These are phyloP conservation scores for Phengaris arion DNA, from an alignment of 2,888 invertebrate genomes.

Conservation along the genomic window DNA sequence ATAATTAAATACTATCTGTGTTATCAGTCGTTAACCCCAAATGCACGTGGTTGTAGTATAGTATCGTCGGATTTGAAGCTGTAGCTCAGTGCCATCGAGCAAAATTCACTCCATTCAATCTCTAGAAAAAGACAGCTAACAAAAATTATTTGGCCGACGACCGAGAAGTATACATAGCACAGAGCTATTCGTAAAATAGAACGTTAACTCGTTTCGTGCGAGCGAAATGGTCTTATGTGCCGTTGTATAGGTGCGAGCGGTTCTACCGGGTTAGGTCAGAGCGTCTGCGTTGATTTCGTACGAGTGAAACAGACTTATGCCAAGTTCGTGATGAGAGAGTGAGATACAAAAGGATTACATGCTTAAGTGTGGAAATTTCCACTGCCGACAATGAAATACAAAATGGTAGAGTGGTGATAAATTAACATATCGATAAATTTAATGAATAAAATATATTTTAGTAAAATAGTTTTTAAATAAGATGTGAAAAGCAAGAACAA, in stretches of 20 bases:
- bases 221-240: constrained; percentile 60
- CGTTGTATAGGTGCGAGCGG: constrained; percentile 53
- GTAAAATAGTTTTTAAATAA: not conserved
- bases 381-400: constrained; percentile 77
- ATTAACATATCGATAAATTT: constrained; percentile 40
- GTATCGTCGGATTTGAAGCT: constrained; percentile 77
- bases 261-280: constrained; percentile 65
- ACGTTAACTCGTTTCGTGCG: constrained; percentile 61
- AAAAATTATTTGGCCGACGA: constrained; percentile 76
- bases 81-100: constrained; percentile 76
- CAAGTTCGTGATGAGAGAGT: constrained; percentile 50
- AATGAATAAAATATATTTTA: constrained; percentile 27
- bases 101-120: constrained; percentile 76
- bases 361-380: constrained; percentile 77
- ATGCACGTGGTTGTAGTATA: constrained; percentile 73
- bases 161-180: constrained; percentile 79
- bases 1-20: constrained; percentile 63
- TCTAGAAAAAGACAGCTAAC: constrained; percentile 79
- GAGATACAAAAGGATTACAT: constrained; percentile 68
- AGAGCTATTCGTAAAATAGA: constrained; percentile 79
- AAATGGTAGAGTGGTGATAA: constrained; percentile 55
- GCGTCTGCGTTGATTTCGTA: constrained; percentile 70
- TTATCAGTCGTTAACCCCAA: constrained; percentile 74
- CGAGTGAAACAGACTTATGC: constrained; percentile 57
- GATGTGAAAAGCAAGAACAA: too few relatives aligned